Evolutionary conservation across 2,888 invertebrate species (phyloP).

Genomic region (Blomia tropicalis): DNA sequence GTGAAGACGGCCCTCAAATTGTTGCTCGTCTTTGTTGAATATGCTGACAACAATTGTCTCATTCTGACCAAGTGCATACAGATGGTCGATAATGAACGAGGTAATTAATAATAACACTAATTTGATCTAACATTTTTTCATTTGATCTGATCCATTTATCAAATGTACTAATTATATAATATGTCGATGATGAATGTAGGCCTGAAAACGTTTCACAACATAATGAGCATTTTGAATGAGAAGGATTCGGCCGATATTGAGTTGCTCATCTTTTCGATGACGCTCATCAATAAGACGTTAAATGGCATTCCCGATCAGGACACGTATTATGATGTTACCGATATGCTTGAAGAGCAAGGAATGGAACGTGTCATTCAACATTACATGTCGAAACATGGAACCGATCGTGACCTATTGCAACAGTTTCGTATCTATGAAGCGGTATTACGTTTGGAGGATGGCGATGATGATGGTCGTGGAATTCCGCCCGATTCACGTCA

Average conservation of each 20-base stretch:
- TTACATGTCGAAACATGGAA: conserved; percentile 78
- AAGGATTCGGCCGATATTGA: conserved; percentile 93
- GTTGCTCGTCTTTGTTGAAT: conserved; percentile 91
- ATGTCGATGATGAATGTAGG: conserved; percentile 33
- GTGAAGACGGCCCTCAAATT: conserved; percentile 95
- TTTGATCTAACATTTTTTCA: conserved; percentile 30
- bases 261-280: conserved; percentile 83
- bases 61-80: conserved; percentile 77
- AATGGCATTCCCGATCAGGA: conserved; percentile 87
- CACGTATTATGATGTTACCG: conserved; percentile 91
- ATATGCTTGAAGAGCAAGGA: conserved; percentile 81
- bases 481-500: conserved; percentile 26
- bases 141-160: no score
- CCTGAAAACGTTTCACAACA: conserved; percentile 55
- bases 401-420: conserved; percentile 75
- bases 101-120: conserved; percentile 34
- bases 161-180: neutral
- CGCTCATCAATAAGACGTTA: conserved; percentile 82
- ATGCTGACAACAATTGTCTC: conserved; percentile 82
- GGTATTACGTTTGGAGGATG: conserved; percentile 72
- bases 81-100: conserved; percentile 56
- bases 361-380: conserved; percentile 70
- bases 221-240: conserved; percentile 71
- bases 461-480: conserved; percentile 41
- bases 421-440: conserved; percentile 91